A percentile compares a stretch with the other conserved stretches of the same genome.
Evolutionary conservation across 2,888 invertebrate genomes (phyloP).

Genomic region (Venustoraphidia nigricollis): DNA sequence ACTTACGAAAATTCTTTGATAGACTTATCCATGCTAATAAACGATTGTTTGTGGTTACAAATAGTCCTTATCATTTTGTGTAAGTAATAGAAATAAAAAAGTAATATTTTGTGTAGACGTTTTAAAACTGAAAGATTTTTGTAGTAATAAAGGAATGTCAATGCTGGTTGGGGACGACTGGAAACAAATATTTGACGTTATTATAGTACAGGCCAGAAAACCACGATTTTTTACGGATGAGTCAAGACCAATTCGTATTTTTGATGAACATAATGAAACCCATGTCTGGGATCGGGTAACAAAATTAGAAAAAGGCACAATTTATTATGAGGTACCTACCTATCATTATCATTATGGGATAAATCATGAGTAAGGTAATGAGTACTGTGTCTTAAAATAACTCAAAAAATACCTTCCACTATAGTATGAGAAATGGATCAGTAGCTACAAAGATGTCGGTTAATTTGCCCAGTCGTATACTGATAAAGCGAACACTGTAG

Average conservation of each 20-base stretch:
- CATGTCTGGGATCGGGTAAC: conserved; percentile 87
- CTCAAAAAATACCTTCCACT: too few relatives aligned
- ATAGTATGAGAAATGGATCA: too few relatives aligned
- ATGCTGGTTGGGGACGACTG: conserved; percentile 77
- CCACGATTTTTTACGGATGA: conserved; percentile 91
- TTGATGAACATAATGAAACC: conserved; percentile 63
- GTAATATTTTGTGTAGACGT: neutral
- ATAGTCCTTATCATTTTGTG: conserved; percentile 94
- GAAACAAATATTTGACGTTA: conserved; percentile 83
- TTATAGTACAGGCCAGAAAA: conserved; percentile 89
- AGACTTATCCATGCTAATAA: conserved; percentile 60
- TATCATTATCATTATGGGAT: neutral
- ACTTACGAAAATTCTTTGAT: conserved; percentile 59
- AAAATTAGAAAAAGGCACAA: conserved; percentile 68
- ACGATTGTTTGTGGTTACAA: conserved; percentile 88
- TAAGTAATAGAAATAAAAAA: conserved; percentile 31
- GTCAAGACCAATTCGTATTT: conserved; percentile 78
- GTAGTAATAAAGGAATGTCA: conserved; percentile 81
- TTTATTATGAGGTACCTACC: conserved; percentile 78
- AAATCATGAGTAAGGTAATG: too few relatives aligned
- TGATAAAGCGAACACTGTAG: too few relatives aligned
- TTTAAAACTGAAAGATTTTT: conserved; percentile 14
- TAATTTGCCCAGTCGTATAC: too few relatives aligned
- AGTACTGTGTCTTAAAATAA: too few relatives aligned
- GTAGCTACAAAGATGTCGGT: too few relatives aligned